Evolutionary conservation across 2,113 vertebrate species (phyloP).

Genomic region (Phalacrocorax pelagicus): DNA sequence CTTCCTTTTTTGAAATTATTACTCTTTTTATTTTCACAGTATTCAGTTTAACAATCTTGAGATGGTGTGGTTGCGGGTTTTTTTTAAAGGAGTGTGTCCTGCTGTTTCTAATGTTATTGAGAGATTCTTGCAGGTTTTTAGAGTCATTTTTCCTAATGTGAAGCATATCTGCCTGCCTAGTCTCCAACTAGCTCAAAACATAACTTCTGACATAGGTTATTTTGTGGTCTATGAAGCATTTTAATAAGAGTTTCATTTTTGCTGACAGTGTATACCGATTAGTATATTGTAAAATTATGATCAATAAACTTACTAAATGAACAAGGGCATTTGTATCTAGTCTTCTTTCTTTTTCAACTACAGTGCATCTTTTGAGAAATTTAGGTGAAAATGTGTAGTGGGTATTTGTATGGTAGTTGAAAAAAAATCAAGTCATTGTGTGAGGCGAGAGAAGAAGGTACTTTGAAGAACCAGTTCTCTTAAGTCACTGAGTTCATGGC

Average conservation of each 20-base stretch:
- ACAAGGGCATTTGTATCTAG: neutral
- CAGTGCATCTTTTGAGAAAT: neutral
- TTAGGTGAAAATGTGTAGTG: neutral
- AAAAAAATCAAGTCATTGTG: neutral
- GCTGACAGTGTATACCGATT: neutral
- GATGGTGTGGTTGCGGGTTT: rapidly evolving
- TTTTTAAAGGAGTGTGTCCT: neutral
- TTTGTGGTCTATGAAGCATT: neutral
- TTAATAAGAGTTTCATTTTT: neutral
- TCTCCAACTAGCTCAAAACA: neutral
- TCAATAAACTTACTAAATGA: slow-evolving; percentile 63
- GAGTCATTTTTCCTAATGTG: neutral
- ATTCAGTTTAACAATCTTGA: neutral
- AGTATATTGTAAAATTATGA: neutral
- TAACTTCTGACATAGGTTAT: neutral
- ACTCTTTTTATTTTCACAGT: neutral
- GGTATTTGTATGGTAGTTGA: neutral
- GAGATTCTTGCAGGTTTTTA: neutral
- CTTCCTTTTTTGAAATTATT: neutral
- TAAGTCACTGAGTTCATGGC: neutral
- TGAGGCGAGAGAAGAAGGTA: neutral
- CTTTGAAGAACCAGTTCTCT: neutral
- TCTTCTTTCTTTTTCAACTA: slow-evolving; percentile 32
- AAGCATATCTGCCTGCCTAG: neutral
- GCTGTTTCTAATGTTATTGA: neutral